Base-by-base conservation (phyloP, 2,113 vertebrate genomes). In the Salminus brasiliensis region DNA sequence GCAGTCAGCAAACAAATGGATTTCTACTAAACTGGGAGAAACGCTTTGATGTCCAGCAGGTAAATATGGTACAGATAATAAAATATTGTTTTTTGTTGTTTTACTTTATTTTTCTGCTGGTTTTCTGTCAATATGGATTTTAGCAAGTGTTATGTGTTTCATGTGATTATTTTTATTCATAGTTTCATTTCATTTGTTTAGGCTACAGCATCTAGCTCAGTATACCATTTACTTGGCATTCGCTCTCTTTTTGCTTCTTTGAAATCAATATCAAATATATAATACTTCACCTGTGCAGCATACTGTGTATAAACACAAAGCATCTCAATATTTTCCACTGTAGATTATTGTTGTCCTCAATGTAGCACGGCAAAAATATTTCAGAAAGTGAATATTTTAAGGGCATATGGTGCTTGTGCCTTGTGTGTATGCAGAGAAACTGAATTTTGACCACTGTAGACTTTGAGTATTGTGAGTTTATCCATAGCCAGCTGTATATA, bases 31-130 rank as follows among this genome's bases (percentile, higher is more conserved):
- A 74, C 27, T 62, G 75, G 65, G 88, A 87, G 9, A 88, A 78
- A 72, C 41, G 63, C 0, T 23, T 29, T 5, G 29, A 53, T 29
- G 29, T 59, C 36, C 83, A 74, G 47, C 84, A 91, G 91, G 93
- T 92, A 85, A 79, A 43, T 36, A 55, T 39, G 47, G 30, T 63
- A 5, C 29, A 63, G 16, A 63, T 63, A n/a, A n/a, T n/a, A n/a
- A n/a, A n/a, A n/a, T n/a, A n/a, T n/a, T n/a, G n/a, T n/a, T n/a
- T n/a, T n/a, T n/a, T n/a, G n/a, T n/a, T n/a, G n/a, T n/a, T n/a
- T n/a, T n/a, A n/a, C n/a, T n/a, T n/a, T n/a, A n/a, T n/a, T n/a
- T n/a, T n/a, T n/a, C n/a, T n/a, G n/a, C n/a, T n/a, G n/a, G n/a
- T n/a, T n/a, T n/a, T n/a, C n/a, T n/a, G n/a, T n/a, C n/a, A n/a